Base-by-base conservation (phyloP, 2,888 invertebrate genomes). In the Drosophila kokeensis region DNA sequence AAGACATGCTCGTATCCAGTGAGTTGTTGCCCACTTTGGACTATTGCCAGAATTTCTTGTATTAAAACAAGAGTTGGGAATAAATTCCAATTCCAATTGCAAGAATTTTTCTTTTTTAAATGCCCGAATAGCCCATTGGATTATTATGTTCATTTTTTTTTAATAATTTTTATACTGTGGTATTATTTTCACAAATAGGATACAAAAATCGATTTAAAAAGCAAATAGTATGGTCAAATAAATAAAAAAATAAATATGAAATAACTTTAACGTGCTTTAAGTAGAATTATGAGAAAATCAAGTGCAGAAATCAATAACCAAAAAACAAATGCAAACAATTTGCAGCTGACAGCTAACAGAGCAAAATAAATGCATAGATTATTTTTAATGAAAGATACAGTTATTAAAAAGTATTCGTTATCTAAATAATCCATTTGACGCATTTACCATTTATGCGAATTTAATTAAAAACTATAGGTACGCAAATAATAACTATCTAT, bases 381-480 rank as follows among this genome's bases (percentile, higher is more conserved):
- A 38, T 32, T n/a, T 27, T 24, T 48, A 53, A 29, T 34, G 15
- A 15, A 29, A 21, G 3, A 32, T 1, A 48, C 4, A 38, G 15
- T 0, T 55, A 13, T 38, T 13, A 38, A 27, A 45, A 30, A 15
- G 10, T 11, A 21, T 15, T n/a, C 32, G 6, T 24, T 21, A 34
- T 53, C 11, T 36, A 45, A 50, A 45, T 32, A 52, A 48, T 53
- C 36, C n/a, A 29, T 64, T 53, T 29, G 36, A 30, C 57, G 48
- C 21, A 58, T 38, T 42, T 40, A 18, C 27, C 32, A 64, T 38
- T 49, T 50, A n/a, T 49, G 11, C 42, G 49, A 59, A 60, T 73
- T 73, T 73, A 66, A 72, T 73, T 73, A 71, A 71, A 71, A 60
- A 32, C 49, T 57, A 65, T 66, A 62, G 62, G 45, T 21, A 57